A percentile compares a stretch with the other conserved stretches of the same genome.
phyloP scores from a whole-genome alignment of 2,113 vertebrate species.

The Todiramphus chloris region DNA sequence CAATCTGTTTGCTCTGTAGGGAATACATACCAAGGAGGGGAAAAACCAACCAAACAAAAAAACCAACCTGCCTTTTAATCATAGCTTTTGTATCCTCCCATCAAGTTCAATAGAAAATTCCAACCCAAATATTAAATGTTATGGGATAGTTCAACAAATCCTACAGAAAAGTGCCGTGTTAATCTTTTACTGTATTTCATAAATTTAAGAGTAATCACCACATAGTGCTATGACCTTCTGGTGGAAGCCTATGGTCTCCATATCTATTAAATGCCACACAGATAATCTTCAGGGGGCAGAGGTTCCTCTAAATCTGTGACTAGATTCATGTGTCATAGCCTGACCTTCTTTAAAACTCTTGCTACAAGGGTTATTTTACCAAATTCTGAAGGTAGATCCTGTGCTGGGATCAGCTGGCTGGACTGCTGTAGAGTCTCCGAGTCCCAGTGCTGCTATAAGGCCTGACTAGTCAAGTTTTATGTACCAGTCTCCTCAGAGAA shows the following conservation, averaged over 20 bases:
- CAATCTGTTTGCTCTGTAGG: neutral
- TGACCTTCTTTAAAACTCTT: neutral
- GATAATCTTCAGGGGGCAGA: neutral
- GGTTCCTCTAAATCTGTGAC: neutral
- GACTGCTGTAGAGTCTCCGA: neutral
- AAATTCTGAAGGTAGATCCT: neutral
- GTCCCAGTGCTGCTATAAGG: neutral
- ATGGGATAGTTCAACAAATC: neutral
- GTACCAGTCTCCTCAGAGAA: neutral
- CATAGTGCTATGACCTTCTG: neutral
- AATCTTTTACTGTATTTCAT: neutral
- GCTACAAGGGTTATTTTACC: neutral
- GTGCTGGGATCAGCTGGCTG: neutral
- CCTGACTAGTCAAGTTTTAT: accelerated
- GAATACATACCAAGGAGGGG: neutral
- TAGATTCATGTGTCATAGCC: neutral
- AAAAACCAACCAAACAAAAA: no score
- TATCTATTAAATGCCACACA: neutral
- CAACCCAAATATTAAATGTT: neutral
- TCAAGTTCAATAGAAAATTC: neutral
- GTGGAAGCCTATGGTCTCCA: neutral
- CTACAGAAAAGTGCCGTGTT: neutral
- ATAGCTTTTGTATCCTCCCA: neutral
- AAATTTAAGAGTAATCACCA: neutral
- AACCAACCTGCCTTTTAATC: neutral